These are phyloP conservation scores for Mesoclemmys tuberculata DNA, from an alignment of 2,113 vertebrate genomes.

Conservation along the genomic window DNA sequence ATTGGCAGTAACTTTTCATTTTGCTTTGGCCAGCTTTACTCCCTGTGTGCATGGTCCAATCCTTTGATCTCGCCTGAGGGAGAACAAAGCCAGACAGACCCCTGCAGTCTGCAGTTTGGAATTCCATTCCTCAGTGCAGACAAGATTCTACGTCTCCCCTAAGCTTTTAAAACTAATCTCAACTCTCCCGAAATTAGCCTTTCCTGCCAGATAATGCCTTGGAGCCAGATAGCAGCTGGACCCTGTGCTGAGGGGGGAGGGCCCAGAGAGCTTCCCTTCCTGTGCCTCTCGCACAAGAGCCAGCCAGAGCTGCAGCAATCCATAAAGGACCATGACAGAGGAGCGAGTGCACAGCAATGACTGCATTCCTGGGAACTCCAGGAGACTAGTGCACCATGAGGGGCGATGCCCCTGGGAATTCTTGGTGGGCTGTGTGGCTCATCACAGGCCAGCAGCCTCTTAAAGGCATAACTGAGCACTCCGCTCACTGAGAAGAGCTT, in stretches of 20 bases:
- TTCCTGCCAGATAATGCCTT: not conserved
- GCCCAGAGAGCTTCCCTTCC: not conserved
- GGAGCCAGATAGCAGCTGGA: not conserved
- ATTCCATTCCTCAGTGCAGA: not conserved
- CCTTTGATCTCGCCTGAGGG: fast-evolving
- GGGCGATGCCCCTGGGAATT: not conserved
- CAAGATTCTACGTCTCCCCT: not conserved
- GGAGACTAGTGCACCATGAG: not conserved
- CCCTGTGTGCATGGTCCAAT: fast-evolving
- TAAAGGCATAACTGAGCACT: not conserved
- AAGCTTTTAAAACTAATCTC: not conserved
- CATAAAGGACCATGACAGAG: not conserved
- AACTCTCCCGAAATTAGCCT: fast-evolving
- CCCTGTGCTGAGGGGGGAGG: not conserved
- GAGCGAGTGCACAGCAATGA: not conserved
- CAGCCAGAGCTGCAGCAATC: not conserved
- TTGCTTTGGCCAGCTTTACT: not conserved
- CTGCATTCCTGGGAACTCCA: not conserved
- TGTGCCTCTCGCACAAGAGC: fast-evolving
- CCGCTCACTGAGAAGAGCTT: not conserved
- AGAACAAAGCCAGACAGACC: not conserved
- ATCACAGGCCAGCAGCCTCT: not conserved
- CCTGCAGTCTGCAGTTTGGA: not conserved
- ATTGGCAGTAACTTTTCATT: not conserved
- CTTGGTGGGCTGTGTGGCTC: too few relatives aligned